A percentile compares a stretch with the other conserved stretches of the same genome.
These are phyloP conservation scores for Drosophila affinis DNA, from an alignment of 2,888 invertebrate genomes.

Conservation along the genomic window DNA sequence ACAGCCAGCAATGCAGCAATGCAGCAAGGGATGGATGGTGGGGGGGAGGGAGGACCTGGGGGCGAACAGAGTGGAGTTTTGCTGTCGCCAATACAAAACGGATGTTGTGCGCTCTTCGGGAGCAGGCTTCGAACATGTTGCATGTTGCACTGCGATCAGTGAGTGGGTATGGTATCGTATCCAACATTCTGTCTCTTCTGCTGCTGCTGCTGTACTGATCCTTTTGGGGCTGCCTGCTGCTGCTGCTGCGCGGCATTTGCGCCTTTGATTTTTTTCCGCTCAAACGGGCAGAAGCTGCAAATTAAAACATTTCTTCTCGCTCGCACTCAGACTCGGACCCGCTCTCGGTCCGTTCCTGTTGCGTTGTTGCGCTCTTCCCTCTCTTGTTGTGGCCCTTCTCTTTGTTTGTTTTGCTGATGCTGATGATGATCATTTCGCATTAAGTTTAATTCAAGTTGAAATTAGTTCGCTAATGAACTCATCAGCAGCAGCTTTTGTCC, in stretches of 20 bases:
- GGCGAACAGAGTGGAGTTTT: constrained; percentile 15
- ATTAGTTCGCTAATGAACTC: constrained; percentile 83
- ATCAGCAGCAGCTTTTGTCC: constrained; percentile 63
- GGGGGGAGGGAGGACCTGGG: neutral
- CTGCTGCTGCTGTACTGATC: constrained; percentile 20
- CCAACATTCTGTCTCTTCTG: constrained; percentile 12
- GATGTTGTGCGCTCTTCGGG: constrained; percentile 51
- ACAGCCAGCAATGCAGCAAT: constrained; percentile 57
- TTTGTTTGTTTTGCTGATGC: constrained; percentile 80
- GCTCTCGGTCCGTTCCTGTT: constrained; percentile 30
- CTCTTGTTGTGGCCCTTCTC: constrained; percentile 41
- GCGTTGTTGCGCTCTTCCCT: constrained; percentile 25
- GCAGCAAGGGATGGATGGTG: constrained; percentile 6
- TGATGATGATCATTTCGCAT: constrained; percentile 78
- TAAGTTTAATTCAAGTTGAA: constrained; percentile 83
- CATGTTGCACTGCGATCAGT: constrained; percentile 33
- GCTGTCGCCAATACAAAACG: constrained; percentile 79
- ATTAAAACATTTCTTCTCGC: constrained; percentile 74
- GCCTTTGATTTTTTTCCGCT: constrained; percentile 79
- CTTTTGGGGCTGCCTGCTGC: constrained; percentile 51
- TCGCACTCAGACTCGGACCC: constrained; percentile 22
- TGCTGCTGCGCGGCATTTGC: constrained; percentile 58
- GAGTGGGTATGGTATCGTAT: constrained; percentile 1
- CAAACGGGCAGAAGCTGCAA: constrained; percentile 79
- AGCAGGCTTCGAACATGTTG: constrained; percentile 60